phyloP scores from a whole-genome alignment of 2,888 invertebrate genomes.

The Anarsia innoxiella region DNA sequence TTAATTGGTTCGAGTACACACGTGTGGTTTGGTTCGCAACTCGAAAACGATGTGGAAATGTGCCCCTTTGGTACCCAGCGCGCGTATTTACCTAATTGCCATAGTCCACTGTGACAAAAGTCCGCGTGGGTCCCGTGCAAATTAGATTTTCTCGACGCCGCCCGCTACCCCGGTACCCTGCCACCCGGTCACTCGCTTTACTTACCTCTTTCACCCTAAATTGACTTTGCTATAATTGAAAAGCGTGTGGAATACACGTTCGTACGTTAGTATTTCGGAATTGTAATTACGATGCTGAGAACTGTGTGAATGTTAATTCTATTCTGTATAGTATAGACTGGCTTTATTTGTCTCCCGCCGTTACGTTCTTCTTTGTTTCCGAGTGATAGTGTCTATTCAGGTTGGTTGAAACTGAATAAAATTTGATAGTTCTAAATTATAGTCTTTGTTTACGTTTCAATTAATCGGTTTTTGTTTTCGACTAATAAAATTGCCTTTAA shows the following conservation, averaged over 20 bases:
- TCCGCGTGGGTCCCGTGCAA: slow-evolving; percentile 46
- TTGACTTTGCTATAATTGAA: slow-evolving; percentile 62
- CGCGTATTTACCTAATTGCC: slow-evolving; percentile 68
- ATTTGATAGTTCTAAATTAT: too few relatives aligned
- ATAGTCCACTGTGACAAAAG: slow-evolving; percentile 62
- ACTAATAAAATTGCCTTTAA: too few relatives aligned
- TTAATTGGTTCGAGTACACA: too few relatives aligned
- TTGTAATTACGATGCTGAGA: slow-evolving; percentile 7
- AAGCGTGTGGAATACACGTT: slow-evolving; percentile 21
- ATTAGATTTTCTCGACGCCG: slow-evolving; percentile 53
- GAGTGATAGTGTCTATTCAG: too few relatives aligned
- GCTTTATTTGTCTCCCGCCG: too few relatives aligned
- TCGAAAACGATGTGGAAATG: too few relatives aligned
- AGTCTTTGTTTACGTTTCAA: too few relatives aligned
- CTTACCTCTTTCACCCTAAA: slow-evolving; percentile 65
- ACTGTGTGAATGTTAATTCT: neutral
- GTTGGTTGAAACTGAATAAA: too few relatives aligned
- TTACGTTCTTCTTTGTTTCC: too few relatives aligned
- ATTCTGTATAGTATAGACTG: too few relatives aligned
- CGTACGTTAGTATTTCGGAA: slow-evolving; percentile 27
- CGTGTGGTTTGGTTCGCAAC: too few relatives aligned
- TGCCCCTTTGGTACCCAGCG: slow-evolving; percentile 14
- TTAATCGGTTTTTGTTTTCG: too few relatives aligned
- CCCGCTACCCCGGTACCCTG: slow-evolving; percentile 3
- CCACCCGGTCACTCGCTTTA: slow-evolving; percentile 34